A percentile compares a stretch with the other conserved stretches of the same genome.
Evolutionary conservation across 2,888 invertebrate species (phyloP).

Genomic region (Parochlus steinenii): DNA sequence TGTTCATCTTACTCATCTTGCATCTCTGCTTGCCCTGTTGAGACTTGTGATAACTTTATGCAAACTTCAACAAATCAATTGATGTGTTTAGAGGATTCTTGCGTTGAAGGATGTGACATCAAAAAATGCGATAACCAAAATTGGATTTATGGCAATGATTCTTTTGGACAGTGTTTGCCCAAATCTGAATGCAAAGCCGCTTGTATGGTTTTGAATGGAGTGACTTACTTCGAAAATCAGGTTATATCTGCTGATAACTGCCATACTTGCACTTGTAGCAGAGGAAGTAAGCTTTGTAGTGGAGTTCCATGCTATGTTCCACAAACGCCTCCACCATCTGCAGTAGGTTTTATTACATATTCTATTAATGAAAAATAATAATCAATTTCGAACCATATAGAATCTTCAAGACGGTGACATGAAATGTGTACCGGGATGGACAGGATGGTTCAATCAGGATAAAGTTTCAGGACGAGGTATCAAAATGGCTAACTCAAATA

Average conservation of each 20-base stretch:
- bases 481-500: slow-evolving; percentile 18
- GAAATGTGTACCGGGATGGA: slow-evolving; percentile 56
- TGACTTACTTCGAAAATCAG: slow-evolving; percentile 59
- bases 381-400: neutral
- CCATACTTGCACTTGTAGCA: slow-evolving; percentile 62
- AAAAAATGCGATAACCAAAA: slow-evolving; percentile 56
- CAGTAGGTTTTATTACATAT: neutral
- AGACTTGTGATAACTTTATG: slow-evolving; percentile 67
- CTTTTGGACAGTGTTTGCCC: slow-evolving; percentile 55
- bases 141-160: slow-evolving; percentile 54
- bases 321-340: slow-evolving; percentile 20
- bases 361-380: neutral
- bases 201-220: slow-evolving; percentile 51
- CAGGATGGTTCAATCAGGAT: slow-evolving; percentile 52
- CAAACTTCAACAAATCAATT: slow-evolving; percentile 43
- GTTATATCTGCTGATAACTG: slow-evolving; percentile 57
- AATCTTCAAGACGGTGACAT: slow-evolving; percentile 14
- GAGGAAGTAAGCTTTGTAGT: slow-evolving; percentile 48
- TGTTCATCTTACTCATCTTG: slow-evolving; percentile 70
- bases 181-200: slow-evolving; percentile 50
- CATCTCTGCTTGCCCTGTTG: slow-evolving; percentile 62
- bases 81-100: slow-evolving; percentile 54
- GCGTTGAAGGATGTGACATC: slow-evolving; percentile 69
- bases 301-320: slow-evolving; percentile 48
- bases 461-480: slow-evolving; percentile 19